These are phyloP conservation scores for Melanitta fusca DNA, from an alignment of 2,797 vertebrate species.

Conservation along the genomic window DNA sequence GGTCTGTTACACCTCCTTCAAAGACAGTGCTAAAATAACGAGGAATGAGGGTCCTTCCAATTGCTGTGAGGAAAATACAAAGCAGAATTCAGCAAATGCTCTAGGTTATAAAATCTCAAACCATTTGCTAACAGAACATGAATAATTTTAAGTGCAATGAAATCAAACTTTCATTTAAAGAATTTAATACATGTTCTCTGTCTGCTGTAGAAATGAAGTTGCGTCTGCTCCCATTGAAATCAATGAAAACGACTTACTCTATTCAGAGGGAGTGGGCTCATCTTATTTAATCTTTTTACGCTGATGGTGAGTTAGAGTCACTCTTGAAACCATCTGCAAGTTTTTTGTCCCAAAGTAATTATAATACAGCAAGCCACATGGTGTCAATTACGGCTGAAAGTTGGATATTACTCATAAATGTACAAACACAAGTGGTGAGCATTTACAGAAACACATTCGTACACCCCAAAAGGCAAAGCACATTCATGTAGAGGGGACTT, in stretches of 20 bases:
- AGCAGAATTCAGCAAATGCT: slow-evolving; percentile 71
- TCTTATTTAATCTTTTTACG: slow-evolving; percentile 14
- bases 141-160: slow-evolving; percentile 65
- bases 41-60: slow-evolving; percentile 97
- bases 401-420: slow-evolving; percentile 16
- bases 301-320: neutral
- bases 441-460: slow-evolving; percentile 20
- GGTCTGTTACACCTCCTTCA: slow-evolving; percentile 97
- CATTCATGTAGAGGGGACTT: neutral
- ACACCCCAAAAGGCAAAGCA: neutral
- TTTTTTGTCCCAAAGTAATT: slow-evolving; percentile 34
- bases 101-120: slow-evolving; percentile 58
- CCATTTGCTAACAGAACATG: slow-evolving; percentile 48
- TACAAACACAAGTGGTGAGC: slow-evolving; percentile 14
- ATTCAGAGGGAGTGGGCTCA: slow-evolving; percentile 29
- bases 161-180: slow-evolving; percentile 48
- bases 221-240: slow-evolving; percentile 11
- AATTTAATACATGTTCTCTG: slow-evolving; percentile 40
- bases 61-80: slow-evolving; percentile 87
- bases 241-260: slow-evolving; percentile 20
- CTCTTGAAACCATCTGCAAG: slow-evolving; percentile 51
- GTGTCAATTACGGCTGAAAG: slow-evolving; percentile 21
- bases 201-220: neutral
- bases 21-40: slow-evolving; percentile 99
- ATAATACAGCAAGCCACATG: slow-evolving; percentile 21